phyloP scores from a whole-genome alignment of 2,797 vertebrate species.

The Scarus forsteni region DNA sequence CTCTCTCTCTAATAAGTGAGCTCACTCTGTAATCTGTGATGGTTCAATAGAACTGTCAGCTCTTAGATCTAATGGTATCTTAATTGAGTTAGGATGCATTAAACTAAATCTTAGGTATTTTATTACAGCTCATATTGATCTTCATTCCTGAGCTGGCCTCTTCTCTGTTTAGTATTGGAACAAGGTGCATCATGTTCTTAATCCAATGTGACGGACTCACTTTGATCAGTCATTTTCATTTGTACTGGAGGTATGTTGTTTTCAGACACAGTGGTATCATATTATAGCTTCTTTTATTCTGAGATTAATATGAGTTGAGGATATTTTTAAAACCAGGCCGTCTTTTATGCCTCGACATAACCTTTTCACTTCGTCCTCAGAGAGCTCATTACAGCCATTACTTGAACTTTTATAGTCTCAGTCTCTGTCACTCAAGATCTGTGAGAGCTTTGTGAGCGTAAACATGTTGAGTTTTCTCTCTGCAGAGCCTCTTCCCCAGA shows the following conservation, averaged over 20 bases:
- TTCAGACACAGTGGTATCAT: slow-evolving; percentile 13
- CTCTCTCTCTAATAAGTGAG: slow-evolving; percentile 37
- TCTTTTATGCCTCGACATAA: slow-evolving; percentile 8
- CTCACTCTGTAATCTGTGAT: slow-evolving; percentile 64
- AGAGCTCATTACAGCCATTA: slow-evolving; percentile 47
- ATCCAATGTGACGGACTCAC: slow-evolving; percentile 33
- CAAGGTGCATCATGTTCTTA: slow-evolving; percentile 24
- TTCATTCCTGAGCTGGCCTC: slow-evolving; percentile 39
- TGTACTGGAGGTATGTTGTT: not conserved
- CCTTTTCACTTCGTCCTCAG: slow-evolving; percentile 21
- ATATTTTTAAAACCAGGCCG: slow-evolving; percentile 18
- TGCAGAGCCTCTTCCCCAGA: slow-evolving; percentile 89
- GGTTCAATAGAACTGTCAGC: slow-evolving; percentile 63
- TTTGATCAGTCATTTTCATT: slow-evolving; percentile 27
- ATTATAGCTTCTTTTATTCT: slow-evolving; percentile 22
- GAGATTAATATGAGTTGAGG: slow-evolving; percentile 13
- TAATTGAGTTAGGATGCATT: slow-evolving; percentile 81
- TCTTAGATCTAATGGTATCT: slow-evolving; percentile 77
- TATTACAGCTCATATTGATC: slow-evolving; percentile 64
- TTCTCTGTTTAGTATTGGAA: slow-evolving; percentile 32
- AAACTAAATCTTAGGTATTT: slow-evolving; percentile 71
- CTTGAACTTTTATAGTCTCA: slow-evolving; percentile 40
- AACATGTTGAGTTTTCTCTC: slow-evolving; percentile 42
- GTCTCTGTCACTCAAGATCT: slow-evolving; percentile 31
- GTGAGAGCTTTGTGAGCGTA: slow-evolving; percentile 9